These are phyloP conservation scores for Ia io DNA, from an alignment of 2,113 vertebrate genomes.

Conservation along the genomic window DNA sequence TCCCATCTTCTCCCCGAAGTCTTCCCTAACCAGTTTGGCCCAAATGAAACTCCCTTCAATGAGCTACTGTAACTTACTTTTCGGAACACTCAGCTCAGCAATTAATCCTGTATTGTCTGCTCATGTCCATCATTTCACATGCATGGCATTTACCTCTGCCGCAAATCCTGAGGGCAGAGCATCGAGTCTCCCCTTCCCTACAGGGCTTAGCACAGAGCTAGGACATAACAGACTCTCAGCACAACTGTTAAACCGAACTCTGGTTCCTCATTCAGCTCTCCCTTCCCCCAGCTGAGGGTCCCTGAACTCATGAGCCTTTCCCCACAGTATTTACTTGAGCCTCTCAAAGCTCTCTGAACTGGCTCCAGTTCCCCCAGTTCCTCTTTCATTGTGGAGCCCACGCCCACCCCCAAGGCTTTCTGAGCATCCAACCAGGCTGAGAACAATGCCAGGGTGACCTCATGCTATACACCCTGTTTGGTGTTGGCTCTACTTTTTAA, in stretches of 20 bases:
- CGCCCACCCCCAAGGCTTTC: neutral
- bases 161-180: neutral
- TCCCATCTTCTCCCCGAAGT: slow-evolving; percentile 18
- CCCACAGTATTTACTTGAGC: neutral
- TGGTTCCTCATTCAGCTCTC: neutral
- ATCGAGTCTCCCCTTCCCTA: neutral
- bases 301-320: neutral
- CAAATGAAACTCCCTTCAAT: neutral
- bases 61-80: neutral
- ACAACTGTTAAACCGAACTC: neutral
- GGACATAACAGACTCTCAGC: neutral
- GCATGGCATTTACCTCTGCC: neutral
- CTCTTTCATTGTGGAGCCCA: slow-evolving; percentile 2
- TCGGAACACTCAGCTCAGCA: neutral
- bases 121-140: neutral
- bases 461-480: slow-evolving; percentile 10
- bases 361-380: neutral
- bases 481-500: slow-evolving; percentile 32
- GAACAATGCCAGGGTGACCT: slow-evolving; percentile 41
- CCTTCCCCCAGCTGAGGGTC: neutral
- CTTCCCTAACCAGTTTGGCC: slow-evolving; percentile 3
- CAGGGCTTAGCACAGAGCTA: neutral
- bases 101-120: neutral
- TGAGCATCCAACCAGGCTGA: neutral
- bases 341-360: neutral